Conservation (phyloP, 2,113 vertebrate genomes). For the Bettongia penicillata region DNA sequence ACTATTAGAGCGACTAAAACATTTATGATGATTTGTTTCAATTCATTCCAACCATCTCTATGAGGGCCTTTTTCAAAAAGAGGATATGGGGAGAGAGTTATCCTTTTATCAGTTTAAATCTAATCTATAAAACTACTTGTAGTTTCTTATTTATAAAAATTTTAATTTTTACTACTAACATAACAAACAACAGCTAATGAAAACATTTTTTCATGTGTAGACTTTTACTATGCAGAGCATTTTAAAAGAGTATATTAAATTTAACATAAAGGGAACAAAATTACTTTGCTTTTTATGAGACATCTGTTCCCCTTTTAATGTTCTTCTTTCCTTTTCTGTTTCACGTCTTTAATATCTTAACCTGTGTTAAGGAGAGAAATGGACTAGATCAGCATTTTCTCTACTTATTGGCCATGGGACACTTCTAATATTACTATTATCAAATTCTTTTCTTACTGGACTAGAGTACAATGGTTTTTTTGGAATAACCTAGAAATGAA, state of each 20-base stretch:
- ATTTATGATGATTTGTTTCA: conserved; percentile 42
- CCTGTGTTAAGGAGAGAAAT: too few relatives aligned
- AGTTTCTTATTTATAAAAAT: not conserved
- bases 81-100: not conserved
- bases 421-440: too few relatives aligned
- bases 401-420: too few relatives aligned
- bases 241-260: not conserved
- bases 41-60: not conserved
- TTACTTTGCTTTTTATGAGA: not conserved
- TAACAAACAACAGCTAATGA: not conserved
- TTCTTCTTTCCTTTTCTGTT: too few relatives aligned
- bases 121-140: conserved; percentile 32
- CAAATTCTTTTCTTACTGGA: too few relatives aligned
- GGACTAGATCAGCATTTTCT: too few relatives aligned
- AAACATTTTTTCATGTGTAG: not conserved
- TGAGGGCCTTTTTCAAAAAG: conserved; percentile 28
- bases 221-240: not conserved
- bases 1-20: conserved; percentile 2
- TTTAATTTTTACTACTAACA: too few relatives aligned
- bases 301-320: too few relatives aligned
- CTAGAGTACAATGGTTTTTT: not conserved
- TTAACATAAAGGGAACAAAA: not conserved
- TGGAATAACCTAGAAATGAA: not conserved
- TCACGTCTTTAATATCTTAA: too few relatives aligned
- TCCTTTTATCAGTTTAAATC: conserved; percentile 42